phyloP scores from a whole-genome alignment of 2,113 vertebrate species.

The cattle (Bos taurus) region ARS-UCD2.0 NC_037356.1:30891001-30891500 shows the following conservation, averaged over 20 bases:
- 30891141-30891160: not conserved
- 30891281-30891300: not conserved
- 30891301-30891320: not conserved
- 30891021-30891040: not conserved
- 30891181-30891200: not conserved
- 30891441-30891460: not conserved
- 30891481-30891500: not conserved
- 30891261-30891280: not conserved
- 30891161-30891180: not conserved
- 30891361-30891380: not conserved
- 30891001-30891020: not conserved
- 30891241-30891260: accelerated
- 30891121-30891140: not conserved
- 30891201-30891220: not conserved
- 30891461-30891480: slow-evolving; percentile 12
- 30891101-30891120: not conserved
- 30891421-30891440: slow-evolving; percentile 35
- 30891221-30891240: not conserved
- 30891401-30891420: slow-evolving; percentile 26
- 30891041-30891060: not conserved
- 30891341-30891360: not conserved
- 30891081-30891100: not conserved
- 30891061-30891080: not conserved
- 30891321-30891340: not conserved
- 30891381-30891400: not conserved